Evolutionary conservation across 2,113 vertebrate species (phyloP).

Genomic region (Capreolus pygargus): DNA sequence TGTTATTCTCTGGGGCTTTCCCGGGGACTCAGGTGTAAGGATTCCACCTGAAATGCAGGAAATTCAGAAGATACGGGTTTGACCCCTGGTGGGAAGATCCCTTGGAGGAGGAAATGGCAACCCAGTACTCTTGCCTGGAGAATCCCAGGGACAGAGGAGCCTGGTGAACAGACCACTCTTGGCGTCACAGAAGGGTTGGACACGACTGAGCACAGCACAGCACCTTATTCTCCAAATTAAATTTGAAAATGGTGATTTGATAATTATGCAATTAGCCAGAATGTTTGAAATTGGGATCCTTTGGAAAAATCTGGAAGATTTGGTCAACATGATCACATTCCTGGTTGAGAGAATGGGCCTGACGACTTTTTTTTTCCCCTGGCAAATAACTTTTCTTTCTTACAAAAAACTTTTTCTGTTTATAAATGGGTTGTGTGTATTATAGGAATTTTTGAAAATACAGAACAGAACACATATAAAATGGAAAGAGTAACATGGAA

Average conservation of each 20-base stretch:
- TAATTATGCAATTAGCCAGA: neutral
- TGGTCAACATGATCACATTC: neutral
- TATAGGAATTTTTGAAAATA: neutral
- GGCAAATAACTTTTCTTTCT: slow-evolving; percentile 7
- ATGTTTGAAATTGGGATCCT: neutral
- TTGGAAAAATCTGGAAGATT: neutral
- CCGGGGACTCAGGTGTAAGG: neutral
- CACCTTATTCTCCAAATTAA: neutral
- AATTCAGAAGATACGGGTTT: neutral
- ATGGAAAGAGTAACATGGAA: neutral
- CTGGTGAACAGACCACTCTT: neutral
- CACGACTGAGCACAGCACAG: neutral
- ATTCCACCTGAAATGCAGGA: neutral
- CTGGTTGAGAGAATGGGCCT: neutral
- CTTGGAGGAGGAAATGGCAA: neutral
- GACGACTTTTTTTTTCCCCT: slow-evolving; percentile 14
- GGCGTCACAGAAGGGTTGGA: neutral
- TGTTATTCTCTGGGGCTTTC: neutral
- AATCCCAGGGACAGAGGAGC: neutral
- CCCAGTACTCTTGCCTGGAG: neutral
- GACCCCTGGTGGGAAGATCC: neutral
- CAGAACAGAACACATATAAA: neutral
- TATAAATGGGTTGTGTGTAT: neutral
- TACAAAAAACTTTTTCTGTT: neutral
- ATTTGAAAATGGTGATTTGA: slow-evolving; percentile 10